A percentile compares a stretch with the other conserved stretches of the same genome.
Evolutionary conservation across 2,797 vertebrate species (phyloP).

Genomic region (Hemitrygon akajei): DNA sequence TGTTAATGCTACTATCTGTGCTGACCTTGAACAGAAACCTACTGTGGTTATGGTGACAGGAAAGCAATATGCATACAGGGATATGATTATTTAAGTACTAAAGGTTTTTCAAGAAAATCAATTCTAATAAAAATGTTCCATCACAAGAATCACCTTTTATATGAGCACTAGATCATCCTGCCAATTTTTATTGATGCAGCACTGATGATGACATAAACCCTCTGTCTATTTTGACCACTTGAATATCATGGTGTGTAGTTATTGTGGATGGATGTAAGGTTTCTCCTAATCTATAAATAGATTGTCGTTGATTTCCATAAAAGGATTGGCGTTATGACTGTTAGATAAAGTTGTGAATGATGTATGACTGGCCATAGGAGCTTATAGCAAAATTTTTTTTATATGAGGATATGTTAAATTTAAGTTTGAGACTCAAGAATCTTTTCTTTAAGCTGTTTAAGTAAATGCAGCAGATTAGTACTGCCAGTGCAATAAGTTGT

Average conservation of each 20-base stretch:
- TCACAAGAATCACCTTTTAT: slow-evolving; percentile 27
- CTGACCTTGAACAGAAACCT: slow-evolving; percentile 18
- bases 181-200: slow-evolving; percentile 31
- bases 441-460: neutral
- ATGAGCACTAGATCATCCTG: slow-evolving; percentile 22
- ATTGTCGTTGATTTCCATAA: neutral
- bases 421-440: neutral
- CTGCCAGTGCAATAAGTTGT: neutral
- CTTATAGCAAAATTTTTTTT: neutral
- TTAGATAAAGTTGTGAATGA: neutral
- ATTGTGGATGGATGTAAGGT: neutral
- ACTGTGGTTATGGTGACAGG: neutral
- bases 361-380: neutral
- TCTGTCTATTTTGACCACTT: neutral
- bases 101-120: slow-evolving; percentile 26
- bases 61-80: neutral
- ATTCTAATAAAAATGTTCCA: slow-evolving; percentile 33
- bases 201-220: slow-evolving; percentile 29
- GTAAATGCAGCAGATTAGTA: neutral
- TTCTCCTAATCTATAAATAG: slow-evolving; percentile 10
- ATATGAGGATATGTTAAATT: neutral
- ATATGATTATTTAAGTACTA: slow-evolving; percentile 30
- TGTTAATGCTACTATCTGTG: neutral
- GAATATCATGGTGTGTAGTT: neutral
- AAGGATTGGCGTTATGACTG: neutral